These are phyloP conservation scores for Belonocnema kinseyi DNA, from an alignment of 1,140 invertebrate species.

Conservation along the genomic window DNA sequence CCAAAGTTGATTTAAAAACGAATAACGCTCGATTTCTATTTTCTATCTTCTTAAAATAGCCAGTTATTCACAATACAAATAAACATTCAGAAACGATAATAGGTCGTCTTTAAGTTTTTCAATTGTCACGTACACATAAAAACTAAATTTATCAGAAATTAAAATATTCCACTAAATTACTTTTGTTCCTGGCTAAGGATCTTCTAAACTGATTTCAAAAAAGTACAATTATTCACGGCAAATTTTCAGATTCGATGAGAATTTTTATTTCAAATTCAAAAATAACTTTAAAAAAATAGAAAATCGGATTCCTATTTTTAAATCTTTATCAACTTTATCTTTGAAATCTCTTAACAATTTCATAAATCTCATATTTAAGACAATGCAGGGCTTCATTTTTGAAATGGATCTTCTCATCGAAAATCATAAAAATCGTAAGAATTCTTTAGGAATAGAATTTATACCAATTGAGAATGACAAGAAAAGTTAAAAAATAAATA, in stretches of 20 bases:
- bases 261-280: constrained; percentile 9
- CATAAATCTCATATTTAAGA: background rate
- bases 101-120: background rate
- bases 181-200: constrained; percentile 19
- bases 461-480: constrained; percentile 1
- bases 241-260: background rate
- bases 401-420: constrained; percentile 2
- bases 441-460: background rate
- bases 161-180: background rate
- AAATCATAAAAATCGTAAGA: background rate
- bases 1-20: constrained; percentile 7
- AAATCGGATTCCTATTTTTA: background rate
- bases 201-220: constrained; percentile 13
- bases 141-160: background rate
- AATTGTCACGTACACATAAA: background rate
- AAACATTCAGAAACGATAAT: background rate
- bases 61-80: background rate
- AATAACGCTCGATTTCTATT: constrained; percentile 1
- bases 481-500: background rate
- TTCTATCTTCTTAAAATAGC: background rate
- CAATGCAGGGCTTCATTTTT: background rate
- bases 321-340: background rate
- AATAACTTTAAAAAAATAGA: background rate
- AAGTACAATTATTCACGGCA: background rate
- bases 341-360: constrained; percentile 3